Conservation (phyloP, 2,888 invertebrate genomes). For the Andrena dorsata region DNA sequence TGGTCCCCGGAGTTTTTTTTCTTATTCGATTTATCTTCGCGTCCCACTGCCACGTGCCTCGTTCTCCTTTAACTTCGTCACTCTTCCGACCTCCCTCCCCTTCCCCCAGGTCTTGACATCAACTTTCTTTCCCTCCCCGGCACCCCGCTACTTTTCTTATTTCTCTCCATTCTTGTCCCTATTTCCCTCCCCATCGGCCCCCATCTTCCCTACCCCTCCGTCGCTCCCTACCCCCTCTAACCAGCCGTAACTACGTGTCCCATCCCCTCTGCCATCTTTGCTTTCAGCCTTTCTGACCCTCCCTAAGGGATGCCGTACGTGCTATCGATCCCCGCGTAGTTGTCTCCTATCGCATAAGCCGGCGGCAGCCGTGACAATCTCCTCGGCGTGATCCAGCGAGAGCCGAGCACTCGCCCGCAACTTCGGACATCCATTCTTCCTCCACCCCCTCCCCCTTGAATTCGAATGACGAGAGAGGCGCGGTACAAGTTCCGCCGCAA, state of each 20-base stretch:
- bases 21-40: neutral
- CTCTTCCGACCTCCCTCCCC: no score
- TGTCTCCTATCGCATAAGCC: slow-evolving; percentile 20
- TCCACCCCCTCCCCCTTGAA: neutral
- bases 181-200: neutral
- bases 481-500: slow-evolving; percentile 16
- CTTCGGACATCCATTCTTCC: slow-evolving; percentile 31
- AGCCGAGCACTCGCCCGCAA: slow-evolving; percentile 16
- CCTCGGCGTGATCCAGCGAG: slow-evolving; percentile 21
- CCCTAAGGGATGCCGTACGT: slow-evolving; percentile 16
- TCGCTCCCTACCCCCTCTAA: neutral
- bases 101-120: no score
- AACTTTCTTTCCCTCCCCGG: no score
- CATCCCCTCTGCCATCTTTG: neutral
- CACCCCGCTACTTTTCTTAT: neutral
- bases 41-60: no score
- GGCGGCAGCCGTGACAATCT: slow-evolving; percentile 31
- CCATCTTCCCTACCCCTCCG: neutral
- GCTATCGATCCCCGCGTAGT: slow-evolving; percentile 42
- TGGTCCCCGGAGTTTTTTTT: neutral
- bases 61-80: no score
- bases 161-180: neutral
- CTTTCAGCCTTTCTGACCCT: slow-evolving; percentile 11
- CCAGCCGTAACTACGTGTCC: neutral
- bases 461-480: slow-evolving; percentile 11